Percentiles rank a stretch among this genome's conserved stretches.
phyloP scores from a whole-genome alignment of 2,113 vertebrate genomes.

The Panthera uncia region DNA sequence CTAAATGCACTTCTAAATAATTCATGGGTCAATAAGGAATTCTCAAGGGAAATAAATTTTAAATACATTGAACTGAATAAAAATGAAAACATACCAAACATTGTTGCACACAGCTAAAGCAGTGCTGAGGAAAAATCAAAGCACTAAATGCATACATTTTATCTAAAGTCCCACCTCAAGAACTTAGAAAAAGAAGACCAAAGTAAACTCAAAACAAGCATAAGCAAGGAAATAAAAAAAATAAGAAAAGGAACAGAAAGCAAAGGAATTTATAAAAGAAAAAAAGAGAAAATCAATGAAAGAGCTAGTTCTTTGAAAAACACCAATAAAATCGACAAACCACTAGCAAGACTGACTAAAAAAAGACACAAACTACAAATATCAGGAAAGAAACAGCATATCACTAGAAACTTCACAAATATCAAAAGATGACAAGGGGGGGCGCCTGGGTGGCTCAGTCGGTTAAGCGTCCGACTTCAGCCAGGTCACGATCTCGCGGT shows the following conservation, averaged over 20 bases:
- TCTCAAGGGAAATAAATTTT: neutral
- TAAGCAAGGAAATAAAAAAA: neutral
- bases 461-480: too few species aligned
- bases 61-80: neutral
- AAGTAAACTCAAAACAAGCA: neutral
- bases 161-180: neutral
- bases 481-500: too few species aligned
- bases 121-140: neutral
- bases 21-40: neutral
- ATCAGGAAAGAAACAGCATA: neutral
- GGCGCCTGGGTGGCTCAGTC: too few species aligned
- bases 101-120: neutral
- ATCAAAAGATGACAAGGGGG: neutral
- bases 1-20: neutral
- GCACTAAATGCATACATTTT: neutral
- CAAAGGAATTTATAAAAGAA: neutral
- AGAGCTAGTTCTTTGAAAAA: neutral
- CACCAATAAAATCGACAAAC: neutral
- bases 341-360: neutral
- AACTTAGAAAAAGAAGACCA: neutral
- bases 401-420: neutral
- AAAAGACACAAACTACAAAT: neutral
- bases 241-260: neutral
- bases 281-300: neutral
- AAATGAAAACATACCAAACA: constrained; percentile 1